Conservation (phyloP, 2,797 vertebrate species). For the Pseudomugil gertrudae region DNA sequence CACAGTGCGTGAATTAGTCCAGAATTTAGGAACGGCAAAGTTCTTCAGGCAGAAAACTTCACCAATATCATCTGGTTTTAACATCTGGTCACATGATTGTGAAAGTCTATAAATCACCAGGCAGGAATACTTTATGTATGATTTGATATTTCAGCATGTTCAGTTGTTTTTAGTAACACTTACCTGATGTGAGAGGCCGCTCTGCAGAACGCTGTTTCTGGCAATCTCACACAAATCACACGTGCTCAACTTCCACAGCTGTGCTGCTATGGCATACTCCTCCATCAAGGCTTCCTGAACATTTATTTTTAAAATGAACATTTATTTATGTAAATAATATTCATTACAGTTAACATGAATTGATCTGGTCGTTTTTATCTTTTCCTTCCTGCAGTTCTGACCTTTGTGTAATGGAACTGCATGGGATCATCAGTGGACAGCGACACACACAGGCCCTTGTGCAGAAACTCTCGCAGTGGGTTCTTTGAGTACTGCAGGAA, state of each 20-base stretch:
- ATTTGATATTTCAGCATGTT: neutral
- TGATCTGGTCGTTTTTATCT: neutral
- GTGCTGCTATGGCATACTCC: slow-evolving; percentile 96
- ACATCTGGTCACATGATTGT: neutral
- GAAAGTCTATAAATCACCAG: neutral
- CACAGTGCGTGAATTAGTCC: too few relatives aligned
- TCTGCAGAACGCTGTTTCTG: slow-evolving; percentile 95
- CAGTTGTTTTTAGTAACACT: neutral
- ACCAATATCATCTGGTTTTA: neutral
- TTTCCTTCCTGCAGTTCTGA: slow-evolving; percentile 59
- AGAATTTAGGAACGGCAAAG: too few relatives aligned
- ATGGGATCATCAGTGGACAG: slow-evolving; percentile 97
- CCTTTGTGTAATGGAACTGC: slow-evolving; percentile 99
- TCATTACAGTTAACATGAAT: neutral
- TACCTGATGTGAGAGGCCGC: slow-evolving; percentile 93
- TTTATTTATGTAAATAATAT: neutral
- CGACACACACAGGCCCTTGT: slow-evolving; percentile 93
- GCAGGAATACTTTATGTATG: neutral
- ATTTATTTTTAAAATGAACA: too few relatives aligned
- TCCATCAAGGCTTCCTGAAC: slow-evolving; percentile 97
- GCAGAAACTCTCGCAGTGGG: slow-evolving; percentile 92
- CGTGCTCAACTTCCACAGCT: slow-evolving; percentile 97
- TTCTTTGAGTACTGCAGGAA: slow-evolving; percentile 98
- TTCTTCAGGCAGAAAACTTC: too few relatives aligned
- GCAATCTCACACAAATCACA: slow-evolving; percentile 97